phyloP scores from a whole-genome alignment of 2,888 invertebrate genomes.

The Nephrotoma appendiculata region DNA sequence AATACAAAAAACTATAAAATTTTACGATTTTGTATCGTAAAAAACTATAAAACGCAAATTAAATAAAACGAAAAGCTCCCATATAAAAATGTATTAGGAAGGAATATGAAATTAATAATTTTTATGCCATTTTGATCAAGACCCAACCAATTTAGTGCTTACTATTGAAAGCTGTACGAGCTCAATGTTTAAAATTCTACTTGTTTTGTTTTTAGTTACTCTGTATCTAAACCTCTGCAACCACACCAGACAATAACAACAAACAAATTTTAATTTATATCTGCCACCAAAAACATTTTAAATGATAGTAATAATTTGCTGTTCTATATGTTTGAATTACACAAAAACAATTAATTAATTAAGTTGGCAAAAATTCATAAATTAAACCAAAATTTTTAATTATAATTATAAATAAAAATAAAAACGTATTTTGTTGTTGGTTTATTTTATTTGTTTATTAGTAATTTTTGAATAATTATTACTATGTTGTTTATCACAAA shows the following conservation, averaged over 20 bases:
- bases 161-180: neutral
- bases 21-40: neutral
- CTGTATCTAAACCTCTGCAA: neutral
- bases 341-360: neutral
- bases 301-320: neutral
- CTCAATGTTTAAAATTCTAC: neutral
- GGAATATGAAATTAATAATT: neutral
- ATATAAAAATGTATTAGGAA: neutral
- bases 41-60: neutral
- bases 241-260: neutral
- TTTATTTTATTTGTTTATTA: neutral
- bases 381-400: neutral
- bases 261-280: too few relatives aligned
- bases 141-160: neutral
- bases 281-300: too few relatives aligned
- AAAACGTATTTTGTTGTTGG: neutral
- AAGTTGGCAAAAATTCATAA: neutral
- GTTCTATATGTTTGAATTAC: neutral
- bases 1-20: neutral
- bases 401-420: neutral
- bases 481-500: neutral
- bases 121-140: too few relatives aligned
- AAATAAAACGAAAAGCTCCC: neutral
- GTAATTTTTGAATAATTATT: neutral
- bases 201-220: neutral